Evolutionary conservation across 2,888 invertebrate species (phyloP).

Genomic region (Monoplex corrugatus): DNA sequence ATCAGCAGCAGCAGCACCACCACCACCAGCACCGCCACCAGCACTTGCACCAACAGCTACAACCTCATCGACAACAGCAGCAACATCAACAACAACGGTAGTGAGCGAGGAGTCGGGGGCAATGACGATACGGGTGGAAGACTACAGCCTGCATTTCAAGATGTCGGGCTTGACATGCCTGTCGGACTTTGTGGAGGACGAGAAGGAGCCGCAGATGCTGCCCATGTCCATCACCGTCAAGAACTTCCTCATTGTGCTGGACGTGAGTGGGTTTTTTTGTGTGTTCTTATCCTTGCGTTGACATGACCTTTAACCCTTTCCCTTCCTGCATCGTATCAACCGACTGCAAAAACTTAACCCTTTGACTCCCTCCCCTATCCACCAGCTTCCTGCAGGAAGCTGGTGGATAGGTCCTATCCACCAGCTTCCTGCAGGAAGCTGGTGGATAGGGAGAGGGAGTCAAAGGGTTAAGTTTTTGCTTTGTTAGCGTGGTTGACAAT

Average conservation of each 20-base stretch:
- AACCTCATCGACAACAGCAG: background rate
- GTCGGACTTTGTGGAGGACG: slow-evolving; percentile 93
- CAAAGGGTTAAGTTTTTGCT: too few relatives aligned
- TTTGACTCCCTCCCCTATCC: too few relatives aligned
- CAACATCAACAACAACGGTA: background rate
- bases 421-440: too few relatives aligned
- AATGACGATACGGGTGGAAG: slow-evolving; percentile 62
- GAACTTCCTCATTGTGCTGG: slow-evolving; percentile 66
- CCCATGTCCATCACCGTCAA: slow-evolving; percentile 85
- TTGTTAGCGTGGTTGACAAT: too few relatives aligned
- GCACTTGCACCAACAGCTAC: background rate
- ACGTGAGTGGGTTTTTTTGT: slow-evolving; percentile 59
- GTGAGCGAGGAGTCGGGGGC: slow-evolving; percentile 59
- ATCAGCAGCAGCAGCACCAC: background rate
- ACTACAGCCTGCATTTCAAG: slow-evolving; percentile 72
- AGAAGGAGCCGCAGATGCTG: slow-evolving; percentile 90
- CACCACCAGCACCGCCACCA: slow-evolving; percentile 4
- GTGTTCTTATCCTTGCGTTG: too few relatives aligned
- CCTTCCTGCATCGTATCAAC: too few relatives aligned
- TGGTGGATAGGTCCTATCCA: too few relatives aligned
- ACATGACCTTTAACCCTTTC: too few relatives aligned
- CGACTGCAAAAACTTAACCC: too few relatives aligned
- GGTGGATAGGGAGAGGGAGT: too few relatives aligned
- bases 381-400: too few relatives aligned
- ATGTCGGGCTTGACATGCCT: slow-evolving; percentile 90